A percentile compares a stretch with the other conserved stretches of the same genome.
Evolutionary conservation across 2,113 vertebrate species (phyloP).

Genomic region (Caranx ignobilis): DNA sequence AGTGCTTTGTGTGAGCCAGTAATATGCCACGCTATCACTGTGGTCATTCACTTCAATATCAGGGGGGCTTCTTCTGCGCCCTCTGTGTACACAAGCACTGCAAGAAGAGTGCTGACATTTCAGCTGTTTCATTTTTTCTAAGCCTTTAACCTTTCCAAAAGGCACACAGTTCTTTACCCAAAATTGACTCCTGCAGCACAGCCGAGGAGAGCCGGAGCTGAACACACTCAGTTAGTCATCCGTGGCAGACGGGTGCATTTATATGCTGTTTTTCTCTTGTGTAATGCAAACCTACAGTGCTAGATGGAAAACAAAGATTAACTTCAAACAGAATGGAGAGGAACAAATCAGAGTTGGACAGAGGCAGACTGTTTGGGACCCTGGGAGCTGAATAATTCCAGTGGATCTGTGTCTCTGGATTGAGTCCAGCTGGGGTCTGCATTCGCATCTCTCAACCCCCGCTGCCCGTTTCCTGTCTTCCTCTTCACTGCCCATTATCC

Average conservation of each 20-base stretch:
- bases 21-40: slow-evolving; percentile 48
- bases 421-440: too few species aligned
- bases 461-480: background rate
- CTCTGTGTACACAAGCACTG: slow-evolving; percentile 28
- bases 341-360: background rate
- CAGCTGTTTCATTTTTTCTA: slow-evolving; percentile 23
- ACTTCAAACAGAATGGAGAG: background rate
- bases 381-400: background rate
- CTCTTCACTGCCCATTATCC: background rate
- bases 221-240: background rate
- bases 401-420: background rate
- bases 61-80: slow-evolving; percentile 10
- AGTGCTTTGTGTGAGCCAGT: slow-evolving; percentile 47
- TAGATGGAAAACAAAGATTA: background rate
- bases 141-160: slow-evolving; percentile 60
- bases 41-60: slow-evolving; percentile 61
- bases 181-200: slow-evolving; percentile 16
- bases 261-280: background rate
- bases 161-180: background rate
- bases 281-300: background rate
- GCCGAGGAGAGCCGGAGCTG: background rate
- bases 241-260: background rate
- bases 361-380: background rate
- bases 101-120: slow-evolving; percentile 57
- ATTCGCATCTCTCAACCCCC: too few species aligned